A percentile compares a stretch with the other conserved stretches of the same genome.
These are phyloP conservation scores for Eclectus roratus DNA, from an alignment of 2,113 vertebrate genomes.

Conservation along the genomic window DNA sequence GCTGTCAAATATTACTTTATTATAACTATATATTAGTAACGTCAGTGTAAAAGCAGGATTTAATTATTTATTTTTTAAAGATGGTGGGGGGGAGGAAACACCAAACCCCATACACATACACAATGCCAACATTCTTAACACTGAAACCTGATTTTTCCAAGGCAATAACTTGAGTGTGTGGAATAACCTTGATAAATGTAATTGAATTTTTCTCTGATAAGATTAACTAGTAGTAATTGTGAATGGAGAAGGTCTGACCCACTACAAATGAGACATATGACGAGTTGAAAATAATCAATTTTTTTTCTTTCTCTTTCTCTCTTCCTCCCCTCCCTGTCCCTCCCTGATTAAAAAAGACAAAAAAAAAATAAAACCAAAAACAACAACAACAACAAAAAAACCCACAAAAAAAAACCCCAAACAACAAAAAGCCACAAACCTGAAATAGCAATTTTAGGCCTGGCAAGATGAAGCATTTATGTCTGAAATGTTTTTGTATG, in stretches of 20 bases:
- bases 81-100: not conserved
- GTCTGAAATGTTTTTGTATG: constrained; percentile 78
- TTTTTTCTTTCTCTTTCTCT: constrained; percentile 36
- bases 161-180: constrained; percentile 81
- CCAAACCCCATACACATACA: constrained; percentile 52
- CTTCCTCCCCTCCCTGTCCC: fast-evolving
- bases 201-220: constrained; percentile 97
- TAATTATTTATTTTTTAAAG: constrained; percentile 79
- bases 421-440: not conserved
- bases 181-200: constrained; percentile 98
- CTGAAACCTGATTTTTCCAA: constrained; percentile 73
- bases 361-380: no score
- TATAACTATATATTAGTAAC: constrained; percentile 75
- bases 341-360: not conserved
- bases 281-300: constrained; percentile 84
- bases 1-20: constrained; percentile 86
- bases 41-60: constrained; percentile 70
- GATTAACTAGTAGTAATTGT: constrained; percentile 94
- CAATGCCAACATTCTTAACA: constrained; percentile 78
- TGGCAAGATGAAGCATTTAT: constrained; percentile 69
- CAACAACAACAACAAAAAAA: not conserved
- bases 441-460: constrained; percentile 75
- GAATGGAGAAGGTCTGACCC: constrained; percentile 81
- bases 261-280: constrained; percentile 85
- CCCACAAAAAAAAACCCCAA: not conserved